Evolutionary conservation across 2,113 vertebrate species (phyloP).

Genomic region (Leptobrachium leishanense): DNA sequence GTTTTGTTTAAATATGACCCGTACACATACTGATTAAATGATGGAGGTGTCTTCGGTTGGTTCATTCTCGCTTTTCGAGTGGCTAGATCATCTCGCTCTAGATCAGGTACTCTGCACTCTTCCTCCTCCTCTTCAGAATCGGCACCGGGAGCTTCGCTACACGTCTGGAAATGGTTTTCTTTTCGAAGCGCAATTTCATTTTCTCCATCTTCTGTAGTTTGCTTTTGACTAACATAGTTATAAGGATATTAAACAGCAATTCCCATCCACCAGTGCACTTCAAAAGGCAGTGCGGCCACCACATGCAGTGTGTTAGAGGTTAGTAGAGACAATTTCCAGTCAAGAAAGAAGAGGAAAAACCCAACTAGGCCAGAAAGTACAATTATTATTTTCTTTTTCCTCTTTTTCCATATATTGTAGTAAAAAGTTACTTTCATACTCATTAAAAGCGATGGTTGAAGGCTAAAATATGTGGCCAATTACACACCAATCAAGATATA

Average conservation of each 20-base stretch:
- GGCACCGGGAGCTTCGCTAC: constrained; percentile 58
- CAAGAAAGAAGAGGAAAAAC: no score
- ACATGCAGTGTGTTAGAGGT: constrained; percentile 34
- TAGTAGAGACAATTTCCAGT: neutral
- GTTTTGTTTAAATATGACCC: constrained; percentile 74
- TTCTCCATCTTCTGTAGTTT: constrained; percentile 55
- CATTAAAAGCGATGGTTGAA: no score
- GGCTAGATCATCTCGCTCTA: constrained; percentile 89
- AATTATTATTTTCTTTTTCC: no score
- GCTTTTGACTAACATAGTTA: constrained; percentile 65
- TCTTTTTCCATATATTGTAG: neutral
- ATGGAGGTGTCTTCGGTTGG: constrained; percentile 65
- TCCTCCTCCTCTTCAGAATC: constrained; percentile 75
- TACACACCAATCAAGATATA: no score
- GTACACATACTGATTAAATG: constrained; percentile 73
- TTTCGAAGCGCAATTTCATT: constrained; percentile 81
- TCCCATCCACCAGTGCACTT: neutral
- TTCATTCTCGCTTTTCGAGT: constrained; percentile 77
- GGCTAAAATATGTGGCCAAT: no score
- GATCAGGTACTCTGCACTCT: constrained; percentile 75
- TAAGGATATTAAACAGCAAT: constrained; percentile 11
- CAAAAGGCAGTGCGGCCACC: neutral
- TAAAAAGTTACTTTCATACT: no score
- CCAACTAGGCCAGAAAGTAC: no score
- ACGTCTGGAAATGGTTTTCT: constrained; percentile 78